Evolutionary conservation across 2,797 vertebrate species (phyloP).

Genomic region (Hybognathus amarus): DNA sequence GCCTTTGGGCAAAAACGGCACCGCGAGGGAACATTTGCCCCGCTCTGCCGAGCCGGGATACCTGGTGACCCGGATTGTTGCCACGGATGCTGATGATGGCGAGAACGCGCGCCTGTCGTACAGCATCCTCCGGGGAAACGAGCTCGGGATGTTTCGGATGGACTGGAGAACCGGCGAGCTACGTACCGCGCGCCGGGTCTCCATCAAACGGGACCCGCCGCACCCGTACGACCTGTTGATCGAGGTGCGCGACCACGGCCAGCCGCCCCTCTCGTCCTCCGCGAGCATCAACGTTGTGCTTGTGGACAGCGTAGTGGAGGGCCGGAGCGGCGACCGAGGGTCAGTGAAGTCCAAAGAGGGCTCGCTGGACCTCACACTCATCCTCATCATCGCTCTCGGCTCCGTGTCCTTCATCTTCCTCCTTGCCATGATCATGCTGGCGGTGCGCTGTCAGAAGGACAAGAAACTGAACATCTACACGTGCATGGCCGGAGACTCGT

Average conservation of each 20-base stretch:
- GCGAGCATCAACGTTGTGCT: constrained; percentile 88
- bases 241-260: constrained; percentile 95
- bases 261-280: constrained; percentile 94
- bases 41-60: constrained; percentile 94
- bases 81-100: constrained; percentile 93
- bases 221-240: constrained; percentile 92
- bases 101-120: constrained; percentile 96
- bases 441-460: constrained; percentile 96
- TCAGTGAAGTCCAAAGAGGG: constrained; percentile 83
- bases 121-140: constrained; percentile 92
- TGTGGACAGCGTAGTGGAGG: constrained; percentile 89
- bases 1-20: constrained; percentile 91
- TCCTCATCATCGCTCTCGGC: constrained; percentile 96
- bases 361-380: constrained; percentile 93
- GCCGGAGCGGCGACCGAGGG: constrained; percentile 78
- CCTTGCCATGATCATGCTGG: constrained; percentile 96
- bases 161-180: constrained; percentile 97
- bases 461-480: constrained; percentile 95
- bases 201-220: constrained; percentile 88
- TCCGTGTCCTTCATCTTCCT: constrained; percentile 96
- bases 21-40: constrained; percentile 89
- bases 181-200: constrained; percentile 88
- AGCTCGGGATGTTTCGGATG: constrained; percentile 94
- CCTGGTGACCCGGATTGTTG: constrained; percentile 90
- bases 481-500: constrained; percentile 88